Evolutionary conservation across 2,113 vertebrate genomes (phyloP), one percentile per base, ranked within the genome.

Genomic region (Daboia siamensis): DNA sequence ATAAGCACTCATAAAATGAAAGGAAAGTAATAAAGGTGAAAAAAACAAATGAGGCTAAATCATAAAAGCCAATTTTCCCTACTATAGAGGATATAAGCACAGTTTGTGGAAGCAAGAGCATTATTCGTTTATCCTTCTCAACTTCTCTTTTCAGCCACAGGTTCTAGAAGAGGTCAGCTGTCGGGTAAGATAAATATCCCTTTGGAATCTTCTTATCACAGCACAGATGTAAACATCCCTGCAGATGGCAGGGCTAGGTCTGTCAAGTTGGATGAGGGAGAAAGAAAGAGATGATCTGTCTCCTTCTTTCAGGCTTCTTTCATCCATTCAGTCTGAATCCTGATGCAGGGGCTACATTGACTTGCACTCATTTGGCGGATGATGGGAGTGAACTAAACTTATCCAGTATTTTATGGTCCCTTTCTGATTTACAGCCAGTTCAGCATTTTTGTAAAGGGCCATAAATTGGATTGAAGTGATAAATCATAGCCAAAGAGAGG

Each of bases 401-500:
- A 96, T 95, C 95, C 96, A 97, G 97, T 97, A 98, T 97, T 98
- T 98, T 98, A 98, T 97, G 96, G 96, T 96, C 97, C 97, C 96
- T 94, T 96, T 88, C 96, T 98, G 97, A 98, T 98, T 98, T 98
- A 98, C 97, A 97, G 97, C 97, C 96, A 95, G 97, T 98, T 98
- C 97, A 97, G 97, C 98, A 97, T 97, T 97, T 97, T 97, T 98
- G 97, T 98, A 98, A 98, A 98, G 95, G 97, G 97, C 96, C 97
- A 97, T 98, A 98, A 98, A 98, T 98, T 98, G 97, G 96, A 98
- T 97, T 97, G 97, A 98, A 97, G 96, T 97, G 95, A 97, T 98
- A 98, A 98, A 98, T 98, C 97, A 97, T 96, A 97, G 95, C 96
- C 95, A 95, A 94, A 97, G 95, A 97, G 97, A 97, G 95, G 95